Base-by-base conservation (phyloP, 1,140 invertebrate genomes). In the Sminthurides bifidus region DNA sequence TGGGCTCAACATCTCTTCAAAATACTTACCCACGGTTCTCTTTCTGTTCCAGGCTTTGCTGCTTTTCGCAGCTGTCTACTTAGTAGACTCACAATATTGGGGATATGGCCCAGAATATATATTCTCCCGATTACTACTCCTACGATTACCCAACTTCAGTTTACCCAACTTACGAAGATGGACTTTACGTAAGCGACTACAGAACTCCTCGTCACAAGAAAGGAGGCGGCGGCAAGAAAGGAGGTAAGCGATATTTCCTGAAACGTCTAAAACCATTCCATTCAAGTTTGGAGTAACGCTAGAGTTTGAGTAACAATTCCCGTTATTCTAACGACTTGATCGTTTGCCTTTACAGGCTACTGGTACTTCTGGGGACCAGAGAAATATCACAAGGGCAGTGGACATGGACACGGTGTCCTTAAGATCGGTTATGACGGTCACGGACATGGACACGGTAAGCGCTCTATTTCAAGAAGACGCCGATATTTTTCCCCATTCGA, bases 301-400 rank as follows among this genome's bases (percentile, higher is more conserved):
- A n/a, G n/a, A n/a, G n/a, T n/a, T n/a, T n/a, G n/a, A n/a, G n/a
- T n/a, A n/a, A n/a, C n/a, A n/a, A n/a, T n/a, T n/a, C n/a, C n/a
- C n/a, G n/a, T n/a, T n/a, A n/a, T n/a, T n/a, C n/a, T n/a, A n/a
- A n/a, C n/a, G n/a, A n/a, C n/a, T n/a, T n/a, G n/a, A n/a, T n/a
- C n/a, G n/a, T n/a, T n/a, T n/a, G n/a, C n/a, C n/a, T n/a, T n/a
- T n/a, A n/a, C n/a, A n/a, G n/a, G 60, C 29, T 62, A 58, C 56
- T 62, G 60, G 60, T 62, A 62, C 17, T 62, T 58, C 35, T 62
- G 60, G 60, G 60, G 60, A 24, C 57, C 57, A 21, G 51, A 53
- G 17, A 8, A 21, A 15, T 27, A 52, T 40, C 35, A 52, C 24
- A 45, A 26, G n/a, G 5, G 24, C n/a, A 8, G 6, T 4, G 10